phyloP scores from a whole-genome alignment of 2,113 vertebrate species.

The Sapayoa aenigma region DNA sequence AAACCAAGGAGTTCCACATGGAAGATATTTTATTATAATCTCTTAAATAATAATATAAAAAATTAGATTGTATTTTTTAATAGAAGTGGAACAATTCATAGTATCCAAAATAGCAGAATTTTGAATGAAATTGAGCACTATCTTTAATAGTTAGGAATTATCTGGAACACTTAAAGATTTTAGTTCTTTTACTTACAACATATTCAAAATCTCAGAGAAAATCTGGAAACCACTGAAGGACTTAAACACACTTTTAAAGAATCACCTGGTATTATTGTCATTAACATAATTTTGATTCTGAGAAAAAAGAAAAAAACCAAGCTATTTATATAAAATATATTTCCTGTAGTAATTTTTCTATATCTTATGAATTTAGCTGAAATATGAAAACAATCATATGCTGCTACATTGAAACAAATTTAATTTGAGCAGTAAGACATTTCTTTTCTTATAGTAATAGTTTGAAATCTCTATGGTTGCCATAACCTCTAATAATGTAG shows the following conservation, averaged over 20 bases:
- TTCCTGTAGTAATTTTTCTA: not conserved
- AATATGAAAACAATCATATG: not conserved
- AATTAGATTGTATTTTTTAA: not conserved
- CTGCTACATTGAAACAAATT: not conserved
- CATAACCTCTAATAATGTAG: not conserved
- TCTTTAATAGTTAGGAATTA: not conserved
- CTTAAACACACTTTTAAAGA: not conserved
- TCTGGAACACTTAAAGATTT: not conserved
- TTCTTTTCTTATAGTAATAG: not conserved
- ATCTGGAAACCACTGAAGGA: not conserved
- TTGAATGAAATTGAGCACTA: not conserved
- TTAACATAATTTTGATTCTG: not conserved
- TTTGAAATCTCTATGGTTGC: not conserved
- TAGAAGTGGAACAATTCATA: not conserved
- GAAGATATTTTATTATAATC: not conserved
- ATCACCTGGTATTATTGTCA: not conserved
- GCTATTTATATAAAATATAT: not conserved
- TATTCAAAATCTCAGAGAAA: not conserved
- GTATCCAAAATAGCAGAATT: not conserved
- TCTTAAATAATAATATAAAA: not conserved
- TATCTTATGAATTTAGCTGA: not conserved
- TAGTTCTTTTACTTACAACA: not conserved
- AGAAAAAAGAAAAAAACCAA: not conserved
- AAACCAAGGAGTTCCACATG: not conserved
- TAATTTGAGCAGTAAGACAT: not conserved